Evolutionary conservation across 2,888 invertebrate genomes (phyloP).

Genomic region (Hyposoter didymator): DNA sequence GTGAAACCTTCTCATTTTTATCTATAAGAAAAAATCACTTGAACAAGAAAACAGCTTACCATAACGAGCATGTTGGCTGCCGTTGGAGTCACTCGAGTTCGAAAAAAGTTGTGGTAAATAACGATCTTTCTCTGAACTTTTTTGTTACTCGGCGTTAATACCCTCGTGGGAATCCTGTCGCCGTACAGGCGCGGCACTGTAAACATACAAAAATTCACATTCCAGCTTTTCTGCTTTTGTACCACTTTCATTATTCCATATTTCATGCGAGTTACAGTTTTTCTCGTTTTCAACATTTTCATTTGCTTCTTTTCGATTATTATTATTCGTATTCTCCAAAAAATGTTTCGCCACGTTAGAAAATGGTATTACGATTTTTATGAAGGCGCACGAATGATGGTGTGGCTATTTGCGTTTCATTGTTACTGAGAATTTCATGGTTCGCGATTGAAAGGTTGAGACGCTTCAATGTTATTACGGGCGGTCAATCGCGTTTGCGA

Average conservation of each 20-base stretch:
- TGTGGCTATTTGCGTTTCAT: no score
- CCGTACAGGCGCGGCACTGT: constrained; percentile 87
- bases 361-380: background rate
- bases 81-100: constrained; percentile 89
- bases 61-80: constrained; percentile 93
- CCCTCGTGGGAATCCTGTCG: constrained; percentile 85
- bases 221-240: background rate
- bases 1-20: background rate
- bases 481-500: background rate
- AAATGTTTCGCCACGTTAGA: background rate
- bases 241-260: background rate
- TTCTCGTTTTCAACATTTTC: background rate
- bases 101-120: constrained; percentile 91
- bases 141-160: constrained; percentile 86
- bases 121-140: constrained; percentile 90
- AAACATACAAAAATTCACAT: constrained; percentile 67
- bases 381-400: background rate
- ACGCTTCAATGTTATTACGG: no score
- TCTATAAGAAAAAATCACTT: background rate
- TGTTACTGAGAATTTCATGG: no score
- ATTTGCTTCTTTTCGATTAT: background rate
- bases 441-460: background rate
- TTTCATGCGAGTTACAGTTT: background rate
- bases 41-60: constrained; percentile 85
- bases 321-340: background rate